phyloP scores from a whole-genome alignment of 2,888 invertebrate genomes.

The Hydropsyche betteni region DNA sequence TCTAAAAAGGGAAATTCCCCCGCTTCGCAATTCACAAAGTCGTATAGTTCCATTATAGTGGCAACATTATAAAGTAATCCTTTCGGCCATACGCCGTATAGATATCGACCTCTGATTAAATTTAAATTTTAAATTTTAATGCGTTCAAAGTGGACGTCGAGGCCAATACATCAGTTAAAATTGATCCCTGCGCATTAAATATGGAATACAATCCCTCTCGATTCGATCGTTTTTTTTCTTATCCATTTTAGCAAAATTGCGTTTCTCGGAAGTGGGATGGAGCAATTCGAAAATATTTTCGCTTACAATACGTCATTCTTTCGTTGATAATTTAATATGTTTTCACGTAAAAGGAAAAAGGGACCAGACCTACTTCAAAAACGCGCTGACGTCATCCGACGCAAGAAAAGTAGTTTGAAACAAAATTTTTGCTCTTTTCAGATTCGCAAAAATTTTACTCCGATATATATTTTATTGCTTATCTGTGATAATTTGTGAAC shows the following conservation, averaged over 20 bases:
- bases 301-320: neutral
- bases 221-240: no score
- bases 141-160: neutral
- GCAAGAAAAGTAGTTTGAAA: slow-evolving; percentile 1
- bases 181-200: no score
- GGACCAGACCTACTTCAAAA: slow-evolving; percentile 21
- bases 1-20: slow-evolving; percentile 40
- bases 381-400: slow-evolving; percentile 6
- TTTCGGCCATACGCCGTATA: neutral
- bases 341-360: no score
- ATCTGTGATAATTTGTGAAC: no score
- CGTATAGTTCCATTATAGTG: slow-evolving; percentile 10
- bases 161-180: no score
- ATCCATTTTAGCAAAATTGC: no score
- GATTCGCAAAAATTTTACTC: no score
- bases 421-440: neutral
- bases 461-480: no score
- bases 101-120: slow-evolving; percentile 21
- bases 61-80: slow-evolving; percentile 20
- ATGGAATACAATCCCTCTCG: no score
- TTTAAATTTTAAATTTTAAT: slow-evolving; percentile 28
- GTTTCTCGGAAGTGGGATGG: no score
- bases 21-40: slow-evolving; percentile 35
- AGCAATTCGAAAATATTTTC: no score
- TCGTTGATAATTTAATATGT: neutral